A percentile compares a stretch with the other conserved stretches of the same genome.
Conservation (phyloP, 2,113 vertebrate species). For the Aegypius monachus region DNA sequence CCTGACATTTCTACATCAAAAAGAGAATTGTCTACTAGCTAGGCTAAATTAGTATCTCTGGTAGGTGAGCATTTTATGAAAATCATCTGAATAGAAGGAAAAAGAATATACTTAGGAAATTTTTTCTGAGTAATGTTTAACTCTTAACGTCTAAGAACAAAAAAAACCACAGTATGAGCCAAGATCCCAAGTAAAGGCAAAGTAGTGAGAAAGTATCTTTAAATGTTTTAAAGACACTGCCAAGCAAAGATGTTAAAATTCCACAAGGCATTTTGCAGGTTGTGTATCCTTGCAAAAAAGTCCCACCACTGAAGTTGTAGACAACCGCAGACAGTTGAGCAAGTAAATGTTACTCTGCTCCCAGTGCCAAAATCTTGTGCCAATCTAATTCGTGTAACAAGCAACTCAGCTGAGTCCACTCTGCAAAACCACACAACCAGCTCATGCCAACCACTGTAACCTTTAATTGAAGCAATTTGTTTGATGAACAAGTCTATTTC, state of each 20-base stretch:
- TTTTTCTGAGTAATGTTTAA: neutral
- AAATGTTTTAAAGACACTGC: neutral
- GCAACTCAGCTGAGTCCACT: neutral
- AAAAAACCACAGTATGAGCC: neutral
- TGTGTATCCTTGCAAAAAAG: neutral
- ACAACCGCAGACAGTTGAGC: neutral
- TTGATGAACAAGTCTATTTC: neutral
- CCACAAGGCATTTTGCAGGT: neutral
- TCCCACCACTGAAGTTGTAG: neutral
- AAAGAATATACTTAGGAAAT: neutral
- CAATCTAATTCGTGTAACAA: neutral
- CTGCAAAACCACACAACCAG: neutral
- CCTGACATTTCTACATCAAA: neutral
- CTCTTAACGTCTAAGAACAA: neutral
- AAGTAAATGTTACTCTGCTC: neutral
- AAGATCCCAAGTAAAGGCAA: neutral
- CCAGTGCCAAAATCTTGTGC: neutral
- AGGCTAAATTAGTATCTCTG: neutral
- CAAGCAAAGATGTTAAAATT: neutral
- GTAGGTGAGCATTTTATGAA: neutral
- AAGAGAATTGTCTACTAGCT: neutral
- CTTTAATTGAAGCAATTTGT: conserved; percentile 12
- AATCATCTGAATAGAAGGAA: neutral
- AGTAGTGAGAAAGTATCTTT: neutral
- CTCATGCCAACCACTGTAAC: neutral